These are phyloP conservation scores for Galeopsomyia nigrocyanea DNA, from an alignment of 2,888 invertebrate genomes.

Conservation along the genomic window DNA sequence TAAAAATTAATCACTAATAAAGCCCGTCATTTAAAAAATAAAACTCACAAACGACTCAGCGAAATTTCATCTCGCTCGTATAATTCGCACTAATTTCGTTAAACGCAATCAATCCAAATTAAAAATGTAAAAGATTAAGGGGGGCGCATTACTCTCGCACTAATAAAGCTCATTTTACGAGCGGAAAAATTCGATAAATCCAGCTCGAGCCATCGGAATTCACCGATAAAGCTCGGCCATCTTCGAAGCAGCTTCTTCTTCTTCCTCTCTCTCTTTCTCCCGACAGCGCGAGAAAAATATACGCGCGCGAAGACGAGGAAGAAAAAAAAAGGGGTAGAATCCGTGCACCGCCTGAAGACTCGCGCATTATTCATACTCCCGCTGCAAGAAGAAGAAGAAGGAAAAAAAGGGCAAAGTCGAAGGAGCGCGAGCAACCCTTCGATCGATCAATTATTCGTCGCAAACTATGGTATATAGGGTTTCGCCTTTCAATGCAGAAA, in stretches of 20 bases:
- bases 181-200: neutral
- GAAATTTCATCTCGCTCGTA: no score
- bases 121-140: no score
- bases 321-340: conserved; percentile 12
- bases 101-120: no score
- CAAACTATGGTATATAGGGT: no score
- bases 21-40: no score
- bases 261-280: neutral
- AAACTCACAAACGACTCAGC: no score
- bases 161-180: no score
- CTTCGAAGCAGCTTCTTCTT: neutral
- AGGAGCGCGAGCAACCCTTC: neutral
- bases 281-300: conserved; percentile 8
- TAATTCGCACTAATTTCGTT: no score
- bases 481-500: no score
- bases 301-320: neutral
- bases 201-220: conserved; percentile 3
- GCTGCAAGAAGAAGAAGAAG: conserved; percentile 51
- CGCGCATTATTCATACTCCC: conserved; percentile 45
- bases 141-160: no score
- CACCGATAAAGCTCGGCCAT: conserved; percentile 18
- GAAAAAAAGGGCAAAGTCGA: conserved; percentile 21
- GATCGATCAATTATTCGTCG: conserved; percentile 42
- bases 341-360: conserved; percentile 27
- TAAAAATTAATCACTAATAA: no score